Conservation (phyloP, 2,113 vertebrate genomes). For the Candoia aspera region DNA sequence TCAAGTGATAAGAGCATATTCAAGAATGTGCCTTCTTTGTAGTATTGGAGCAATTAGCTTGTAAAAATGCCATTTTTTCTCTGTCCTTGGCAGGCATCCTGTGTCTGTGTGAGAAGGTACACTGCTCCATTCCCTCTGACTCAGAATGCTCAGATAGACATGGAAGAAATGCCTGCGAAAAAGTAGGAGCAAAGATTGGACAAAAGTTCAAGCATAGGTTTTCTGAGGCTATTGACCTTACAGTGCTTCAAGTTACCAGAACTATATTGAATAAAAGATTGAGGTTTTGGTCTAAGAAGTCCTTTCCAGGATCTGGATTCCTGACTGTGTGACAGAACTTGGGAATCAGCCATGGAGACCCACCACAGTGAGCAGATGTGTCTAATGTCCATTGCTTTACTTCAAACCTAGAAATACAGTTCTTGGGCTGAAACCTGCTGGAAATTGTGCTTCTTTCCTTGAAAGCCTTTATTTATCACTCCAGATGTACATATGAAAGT, state of each 20-base stretch:
- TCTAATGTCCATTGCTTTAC: neutral
- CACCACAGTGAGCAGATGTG: conserved; percentile 17
- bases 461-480: neutral
- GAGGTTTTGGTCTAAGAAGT: neutral
- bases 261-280: neutral
- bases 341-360: conserved; percentile 12
- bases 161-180: neutral
- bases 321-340: neutral
- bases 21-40: conserved; percentile 20
- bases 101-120: neutral
- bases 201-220: conserved; percentile 5
- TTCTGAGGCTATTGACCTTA: neutral
- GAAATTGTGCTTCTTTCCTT: neutral
- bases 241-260: neutral
- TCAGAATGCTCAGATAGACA: neutral
- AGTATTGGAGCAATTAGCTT: conserved; percentile 7
- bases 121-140: neutral
- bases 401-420: neutral
- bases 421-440: neutral
- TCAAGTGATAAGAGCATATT: neutral
- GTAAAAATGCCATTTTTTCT: conserved; percentile 5
- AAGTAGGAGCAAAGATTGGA: conserved; percentile 6
- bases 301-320: neutral
- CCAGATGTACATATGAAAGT: neutral
- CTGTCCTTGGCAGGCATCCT: conserved; percentile 1